phyloP scores from a whole-genome alignment of 2,797 vertebrate species.

The Pantherophis vulpinus region DNA sequence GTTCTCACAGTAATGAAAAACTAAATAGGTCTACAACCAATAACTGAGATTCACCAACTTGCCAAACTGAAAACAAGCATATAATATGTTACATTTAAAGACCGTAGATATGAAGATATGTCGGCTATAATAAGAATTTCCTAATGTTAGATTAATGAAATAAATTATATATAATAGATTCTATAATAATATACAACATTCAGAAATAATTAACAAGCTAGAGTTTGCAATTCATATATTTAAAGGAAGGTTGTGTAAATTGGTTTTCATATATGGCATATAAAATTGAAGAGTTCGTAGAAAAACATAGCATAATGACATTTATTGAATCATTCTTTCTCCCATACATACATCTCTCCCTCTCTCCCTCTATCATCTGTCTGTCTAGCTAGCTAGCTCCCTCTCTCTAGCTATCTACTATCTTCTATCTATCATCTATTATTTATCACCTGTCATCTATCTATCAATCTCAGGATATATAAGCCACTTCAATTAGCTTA shows the following conservation, averaged over 20 bases:
- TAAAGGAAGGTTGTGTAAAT: background rate
- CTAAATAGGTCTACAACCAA: slow-evolving; percentile 9
- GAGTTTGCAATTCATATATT: background rate
- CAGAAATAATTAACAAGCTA: background rate
- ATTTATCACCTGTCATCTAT: background rate
- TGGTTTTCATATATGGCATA: background rate
- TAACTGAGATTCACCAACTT: background rate
- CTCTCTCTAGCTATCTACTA: background rate
- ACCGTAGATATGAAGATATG: slow-evolving; percentile 26
- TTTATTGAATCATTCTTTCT: background rate
- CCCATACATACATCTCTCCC: background rate
- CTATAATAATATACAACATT: background rate
- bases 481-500: background rate
- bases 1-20: slow-evolving; percentile 36
- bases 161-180: background rate
- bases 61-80: slow-evolving; percentile 14
- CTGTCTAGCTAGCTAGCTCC: too few species aligned
- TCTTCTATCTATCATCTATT: background rate
- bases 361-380: background rate
- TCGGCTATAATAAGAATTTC: background rate
- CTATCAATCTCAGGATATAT: background rate
- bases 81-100: slow-evolving; percentile 24
- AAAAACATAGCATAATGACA: background rate
- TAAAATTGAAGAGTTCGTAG: background rate
- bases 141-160: background rate